These are phyloP conservation scores for Notarius quadriscutis DNA, from an alignment of 2,113 vertebrate genomes.

Conservation along the genomic window DNA sequence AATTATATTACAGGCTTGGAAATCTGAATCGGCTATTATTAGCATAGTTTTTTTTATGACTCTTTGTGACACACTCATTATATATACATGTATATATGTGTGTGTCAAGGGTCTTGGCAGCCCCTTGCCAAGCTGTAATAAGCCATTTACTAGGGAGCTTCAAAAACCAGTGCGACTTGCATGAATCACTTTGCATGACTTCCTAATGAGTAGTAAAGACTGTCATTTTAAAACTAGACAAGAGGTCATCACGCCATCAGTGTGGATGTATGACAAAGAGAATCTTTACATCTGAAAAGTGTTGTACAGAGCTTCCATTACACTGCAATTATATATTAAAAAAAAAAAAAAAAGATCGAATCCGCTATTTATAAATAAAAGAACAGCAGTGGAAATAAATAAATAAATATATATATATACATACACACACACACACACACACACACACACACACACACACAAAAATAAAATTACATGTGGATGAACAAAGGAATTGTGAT, in stretches of 20 bases:
- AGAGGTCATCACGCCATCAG: not conserved
- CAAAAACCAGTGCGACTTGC: not conserved
- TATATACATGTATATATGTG: no score
- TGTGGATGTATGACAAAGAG: not conserved
- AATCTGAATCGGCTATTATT: no score
- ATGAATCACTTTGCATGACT: not conserved
- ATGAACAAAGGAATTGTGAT: not conserved
- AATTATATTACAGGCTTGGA: no score
- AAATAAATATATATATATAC: no score
- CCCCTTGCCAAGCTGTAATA: not conserved
- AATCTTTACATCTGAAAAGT: not conserved
- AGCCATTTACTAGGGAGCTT: not conserved
- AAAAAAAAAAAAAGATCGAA: no score
- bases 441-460: no score
- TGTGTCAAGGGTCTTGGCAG: not conserved
- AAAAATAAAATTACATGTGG: not conserved
- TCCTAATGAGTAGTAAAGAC: not conserved
- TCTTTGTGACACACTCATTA: no score
- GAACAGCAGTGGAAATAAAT: not conserved
- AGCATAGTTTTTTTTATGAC: no score
- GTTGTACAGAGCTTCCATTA: no score
- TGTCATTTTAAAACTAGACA: not conserved
- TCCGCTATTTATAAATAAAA: no score
- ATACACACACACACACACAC: no score
- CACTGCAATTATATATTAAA: no score